A percentile compares a stretch with the other conserved stretches of the same genome.
Evolutionary conservation across 2,113 vertebrate species (phyloP).

Genomic region (Trogon melanurus): DNA sequence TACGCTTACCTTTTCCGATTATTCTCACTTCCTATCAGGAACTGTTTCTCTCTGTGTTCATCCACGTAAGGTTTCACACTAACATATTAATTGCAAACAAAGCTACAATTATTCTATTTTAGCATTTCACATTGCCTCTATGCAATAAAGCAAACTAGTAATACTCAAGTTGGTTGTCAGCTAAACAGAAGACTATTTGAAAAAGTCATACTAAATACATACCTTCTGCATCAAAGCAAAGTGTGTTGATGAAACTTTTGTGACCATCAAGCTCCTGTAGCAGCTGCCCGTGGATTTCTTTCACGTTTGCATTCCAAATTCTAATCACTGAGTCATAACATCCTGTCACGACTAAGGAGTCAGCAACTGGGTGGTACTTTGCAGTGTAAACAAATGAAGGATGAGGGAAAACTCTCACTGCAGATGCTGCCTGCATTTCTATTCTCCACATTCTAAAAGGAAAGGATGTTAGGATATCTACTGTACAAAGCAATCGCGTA

Average conservation of each 20-base stretch:
- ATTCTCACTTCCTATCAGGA: not conserved
- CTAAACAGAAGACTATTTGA: not conserved
- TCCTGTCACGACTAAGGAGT: conserved; percentile 86
- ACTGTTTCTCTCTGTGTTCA: not conserved
- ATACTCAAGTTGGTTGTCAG: not conserved
- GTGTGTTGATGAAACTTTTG: conserved; percentile 88
- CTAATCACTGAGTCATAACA: conserved; percentile 90
- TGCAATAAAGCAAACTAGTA: not conserved
- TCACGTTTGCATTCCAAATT: conserved; percentile 86
- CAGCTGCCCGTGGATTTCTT: conserved; percentile 84
- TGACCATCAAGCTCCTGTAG: conserved; percentile 93
- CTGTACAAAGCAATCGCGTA: not conserved
- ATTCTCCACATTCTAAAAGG: conserved; percentile 89
- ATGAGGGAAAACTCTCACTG: conserved; percentile 91
- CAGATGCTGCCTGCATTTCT: conserved; percentile 76
- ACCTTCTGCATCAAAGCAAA: conserved; percentile 96
- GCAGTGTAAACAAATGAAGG: conserved; percentile 94
- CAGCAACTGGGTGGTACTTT: conserved; percentile 89
- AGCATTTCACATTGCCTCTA: not conserved
- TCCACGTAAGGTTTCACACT: not conserved
- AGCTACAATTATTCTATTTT: not conserved
- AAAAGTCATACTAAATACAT: not conserved
- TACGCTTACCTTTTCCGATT: not conserved
- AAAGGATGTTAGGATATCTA: not conserved
- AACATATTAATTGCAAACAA: not conserved